phyloP scores from a whole-genome alignment of 2,797 vertebrate species.

The Enteromius paludinosus region DNA sequence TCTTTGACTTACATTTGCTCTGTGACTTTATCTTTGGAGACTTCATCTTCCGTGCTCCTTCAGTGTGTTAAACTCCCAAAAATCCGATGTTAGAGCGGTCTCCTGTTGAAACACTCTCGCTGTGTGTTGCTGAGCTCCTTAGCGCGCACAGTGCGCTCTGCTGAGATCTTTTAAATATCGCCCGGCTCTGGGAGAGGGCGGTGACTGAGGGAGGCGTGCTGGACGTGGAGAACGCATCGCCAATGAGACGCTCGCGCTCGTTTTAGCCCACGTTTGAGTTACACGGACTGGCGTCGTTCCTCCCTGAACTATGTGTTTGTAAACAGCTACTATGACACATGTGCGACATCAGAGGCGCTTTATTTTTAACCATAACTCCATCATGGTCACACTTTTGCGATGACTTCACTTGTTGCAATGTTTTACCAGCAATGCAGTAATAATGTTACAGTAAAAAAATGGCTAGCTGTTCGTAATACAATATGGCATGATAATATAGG shows the following conservation, averaged over 20 bases:
- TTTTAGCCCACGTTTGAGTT: conserved; percentile 58
- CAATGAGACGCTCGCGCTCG: conserved; percentile 21
- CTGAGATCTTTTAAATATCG: conserved; percentile 65
- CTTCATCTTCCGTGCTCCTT: conserved; percentile 73
- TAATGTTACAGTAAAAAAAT: neutral
- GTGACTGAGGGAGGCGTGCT: conserved; percentile 7
- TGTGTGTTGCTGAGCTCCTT: conserved; percentile 22
- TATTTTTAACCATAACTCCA: conserved; percentile 64
- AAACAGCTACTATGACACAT: conserved; percentile 68
- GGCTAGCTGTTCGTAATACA: neutral
- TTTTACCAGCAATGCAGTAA: conserved; percentile 9
- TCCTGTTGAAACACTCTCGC: neutral
- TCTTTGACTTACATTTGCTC: conserved; percentile 66
- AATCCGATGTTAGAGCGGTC: conserved; percentile 46
- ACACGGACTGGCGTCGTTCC: conserved; percentile 59
- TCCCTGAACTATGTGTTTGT: conserved; percentile 68
- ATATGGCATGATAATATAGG: neutral
- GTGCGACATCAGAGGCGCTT: conserved; percentile 48
- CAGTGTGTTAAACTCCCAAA: neutral
- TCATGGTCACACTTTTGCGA: neutral
- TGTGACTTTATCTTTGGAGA: conserved; percentile 77
- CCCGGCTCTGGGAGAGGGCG: conserved; percentile 57
- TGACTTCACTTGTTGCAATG: conserved; percentile 12
- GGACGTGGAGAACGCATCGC: neutral
- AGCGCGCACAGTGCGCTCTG: neutral